Base-by-base conservation (phyloP, 1,140 invertebrate species). In the Leptonema lineaticorne region DNA sequence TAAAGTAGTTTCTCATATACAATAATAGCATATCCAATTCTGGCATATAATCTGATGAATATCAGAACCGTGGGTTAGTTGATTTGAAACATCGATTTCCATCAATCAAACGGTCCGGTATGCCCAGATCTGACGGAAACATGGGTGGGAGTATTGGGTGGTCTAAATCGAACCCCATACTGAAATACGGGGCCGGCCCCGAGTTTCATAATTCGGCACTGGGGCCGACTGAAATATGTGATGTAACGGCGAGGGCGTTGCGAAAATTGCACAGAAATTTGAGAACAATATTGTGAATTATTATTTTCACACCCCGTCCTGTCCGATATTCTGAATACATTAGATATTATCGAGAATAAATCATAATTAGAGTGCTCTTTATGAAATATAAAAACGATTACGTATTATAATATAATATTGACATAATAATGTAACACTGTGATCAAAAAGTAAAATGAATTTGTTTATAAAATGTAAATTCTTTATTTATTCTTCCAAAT, bases 61-160 rank as follows among this genome's bases (percentile, higher is more conserved):
- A 60, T 37, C 58, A 45, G 30, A 62, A 22, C 33, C 29, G 45
- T 24, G 59, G 59, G 59, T 62, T 20, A 62, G 37, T 62, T 62
- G 59, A 62, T 62, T 37, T 45, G 14, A 62, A 45, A 33, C 33
- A 62, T 60, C 59, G 59, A 62, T 62, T 37, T 33, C 59, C 59
- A 62, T 62, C 59, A 62, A 62, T 62, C 59, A 62, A 62, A 62
- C 30, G 14, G n/a, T 22, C n/a, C 24, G 29, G 14, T 16, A 33
- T 18, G 20, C 33, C 59, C 59, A 37, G 59, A 45, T 41, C 59
- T 62, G 59, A 62, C 59, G 59, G 59, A 62, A 62, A 37, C 24
- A 20, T 11, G 30, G 59, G 37, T 33, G 59, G 24, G 59, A 33
- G 30, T 28, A 4, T 28, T 37, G 30, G 14, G n/a, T n/a, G n/a